phyloP scores from a whole-genome alignment of 2,113 vertebrate species.

The Clupea harengus region DNA sequence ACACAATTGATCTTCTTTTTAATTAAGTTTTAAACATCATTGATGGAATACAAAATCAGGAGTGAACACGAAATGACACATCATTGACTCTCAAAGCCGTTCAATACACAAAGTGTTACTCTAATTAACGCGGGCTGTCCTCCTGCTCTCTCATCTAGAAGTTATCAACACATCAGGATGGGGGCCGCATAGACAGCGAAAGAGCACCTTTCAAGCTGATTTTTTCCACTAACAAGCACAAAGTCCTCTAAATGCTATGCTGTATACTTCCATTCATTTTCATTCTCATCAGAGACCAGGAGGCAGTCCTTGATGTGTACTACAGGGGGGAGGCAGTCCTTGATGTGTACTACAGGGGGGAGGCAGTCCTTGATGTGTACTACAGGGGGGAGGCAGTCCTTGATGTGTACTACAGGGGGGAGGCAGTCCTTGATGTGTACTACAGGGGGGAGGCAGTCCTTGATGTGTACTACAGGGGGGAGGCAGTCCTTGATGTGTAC shows the following conservation, averaged over 20 bases:
- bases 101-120: slow-evolving; percentile 47
- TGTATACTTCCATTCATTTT: too few relatives aligned
- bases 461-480: too few relatives aligned
- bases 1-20: slow-evolving; percentile 77
- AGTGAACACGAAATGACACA: slow-evolving; percentile 62
- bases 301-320: background rate
- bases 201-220: background rate
- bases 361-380: too few relatives aligned
- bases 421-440: background rate
- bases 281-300: too few relatives aligned
- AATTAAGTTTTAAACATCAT: slow-evolving; percentile 75
- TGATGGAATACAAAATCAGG: slow-evolving; percentile 57
- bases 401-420: too few relatives aligned
- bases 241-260: too few relatives aligned
- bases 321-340: background rate
- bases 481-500: background rate
- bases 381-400: too few relatives aligned
- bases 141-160: background rate
- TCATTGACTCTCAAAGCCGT: slow-evolving; percentile 47
- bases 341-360: too few relatives aligned
- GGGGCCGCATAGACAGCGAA: background rate
- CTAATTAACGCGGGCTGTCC: slow-evolving; percentile 52
- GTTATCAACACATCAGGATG: background rate
- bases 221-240: background rate
- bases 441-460: background rate